Conservation (phyloP, 2,888 invertebrate genomes). For the Pseudanteris insignis region DNA sequence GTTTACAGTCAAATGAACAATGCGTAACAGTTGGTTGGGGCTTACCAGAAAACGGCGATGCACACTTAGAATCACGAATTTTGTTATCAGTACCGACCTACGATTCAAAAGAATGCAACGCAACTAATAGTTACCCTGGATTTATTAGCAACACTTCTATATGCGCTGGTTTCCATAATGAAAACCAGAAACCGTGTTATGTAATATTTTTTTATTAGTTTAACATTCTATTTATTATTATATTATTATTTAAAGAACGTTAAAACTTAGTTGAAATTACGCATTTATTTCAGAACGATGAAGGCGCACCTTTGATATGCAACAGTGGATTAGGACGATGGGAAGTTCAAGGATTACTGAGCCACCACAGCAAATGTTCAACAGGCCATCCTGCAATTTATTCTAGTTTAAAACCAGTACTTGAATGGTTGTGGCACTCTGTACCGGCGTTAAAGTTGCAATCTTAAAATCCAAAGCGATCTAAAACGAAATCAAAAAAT, state of each 20-base stretch:
- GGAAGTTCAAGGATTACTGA: slow-evolving; percentile 72
- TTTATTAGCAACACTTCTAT: slow-evolving; percentile 70
- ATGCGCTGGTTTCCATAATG: slow-evolving; percentile 71
- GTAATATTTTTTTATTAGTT: slow-evolving; percentile 68
- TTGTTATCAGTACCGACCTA: slow-evolving; percentile 70
- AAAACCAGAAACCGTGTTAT: slow-evolving; percentile 71
- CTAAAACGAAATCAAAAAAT: slow-evolving; percentile 14
- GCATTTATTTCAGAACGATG: slow-evolving; percentile 71
- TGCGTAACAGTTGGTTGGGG: slow-evolving; percentile 73
- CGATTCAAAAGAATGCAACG: slow-evolving; percentile 70
- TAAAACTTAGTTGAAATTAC: too few species aligned
- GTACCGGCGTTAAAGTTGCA: slow-evolving; percentile 60
- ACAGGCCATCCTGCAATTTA: slow-evolving; percentile 71
- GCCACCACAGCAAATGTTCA: slow-evolving; percentile 72
- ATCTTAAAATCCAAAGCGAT: slow-evolving; percentile 48
- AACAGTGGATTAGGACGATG: slow-evolving; percentile 69
- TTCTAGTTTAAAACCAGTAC: slow-evolving; percentile 60
- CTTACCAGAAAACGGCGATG: slow-evolving; percentile 63
- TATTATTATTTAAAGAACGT: too few species aligned
- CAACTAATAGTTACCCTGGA: slow-evolving; percentile 72
- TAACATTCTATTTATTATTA: too few species aligned
- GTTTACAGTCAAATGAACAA: slow-evolving; percentile 65
- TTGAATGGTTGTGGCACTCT: slow-evolving; percentile 61
- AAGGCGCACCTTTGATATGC: slow-evolving; percentile 75
- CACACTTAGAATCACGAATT: slow-evolving; percentile 67